Conservation (phyloP, 1,140 invertebrate species). For the Hylaeus volcanicus region DNA sequence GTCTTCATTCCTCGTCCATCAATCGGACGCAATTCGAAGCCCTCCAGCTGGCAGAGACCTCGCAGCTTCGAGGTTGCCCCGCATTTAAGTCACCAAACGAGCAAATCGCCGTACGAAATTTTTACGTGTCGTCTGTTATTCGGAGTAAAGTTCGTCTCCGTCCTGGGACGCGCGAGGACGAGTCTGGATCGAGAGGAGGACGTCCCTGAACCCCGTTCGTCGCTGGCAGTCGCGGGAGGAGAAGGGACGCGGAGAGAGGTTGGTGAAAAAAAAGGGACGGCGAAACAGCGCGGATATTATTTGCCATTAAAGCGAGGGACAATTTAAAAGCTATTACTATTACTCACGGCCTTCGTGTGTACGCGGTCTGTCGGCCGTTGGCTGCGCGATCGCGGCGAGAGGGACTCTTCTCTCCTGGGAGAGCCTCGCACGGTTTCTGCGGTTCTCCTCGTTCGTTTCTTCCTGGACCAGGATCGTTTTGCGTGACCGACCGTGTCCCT, state of each 20-base stretch:
- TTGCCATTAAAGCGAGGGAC: conserved; percentile 76
- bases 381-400: conserved; percentile 34
- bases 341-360: conserved; percentile 68
- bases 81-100: too few relatives aligned
- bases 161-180: background rate
- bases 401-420: too few relatives aligned
- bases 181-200: background rate
- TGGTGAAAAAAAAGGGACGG: conserved; percentile 53
- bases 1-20: too few relatives aligned
- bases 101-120: too few relatives aligned
- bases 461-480: conserved; percentile 60
- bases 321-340: conserved; percentile 79
- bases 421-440: conserved; percentile 10
- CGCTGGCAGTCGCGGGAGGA: background rate
- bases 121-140: too few relatives aligned
- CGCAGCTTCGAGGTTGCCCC: too few relatives aligned
- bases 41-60: too few relatives aligned
- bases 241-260: background rate
- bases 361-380: conserved; percentile 34
- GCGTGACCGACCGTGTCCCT: conserved; percentile 59
- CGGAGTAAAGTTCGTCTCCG: too few relatives aligned
- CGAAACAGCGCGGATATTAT: conserved; percentile 71
- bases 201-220: conserved; percentile 29
- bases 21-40: too few relatives aligned
- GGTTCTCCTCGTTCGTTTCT: background rate